Base-by-base conservation (phyloP, 1,140 invertebrate genomes). In the Leptinotarsa lineolata region DNA sequence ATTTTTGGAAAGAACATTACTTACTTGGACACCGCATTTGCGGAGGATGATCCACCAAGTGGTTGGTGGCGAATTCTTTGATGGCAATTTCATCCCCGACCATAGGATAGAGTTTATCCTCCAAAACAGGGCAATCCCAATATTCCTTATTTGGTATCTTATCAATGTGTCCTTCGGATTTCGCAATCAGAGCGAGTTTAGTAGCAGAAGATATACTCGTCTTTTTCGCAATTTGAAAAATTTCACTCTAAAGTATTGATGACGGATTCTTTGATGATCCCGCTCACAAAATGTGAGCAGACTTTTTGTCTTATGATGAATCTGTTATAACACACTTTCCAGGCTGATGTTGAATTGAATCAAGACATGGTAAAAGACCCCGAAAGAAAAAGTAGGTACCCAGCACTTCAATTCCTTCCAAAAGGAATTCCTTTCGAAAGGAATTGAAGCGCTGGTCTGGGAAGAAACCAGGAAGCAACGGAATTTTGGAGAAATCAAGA, bases 181-280 rank as follows among this genome's bases (percentile, higher is more conserved):
- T 95, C 4, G 95, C 93, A 75, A 99, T 95, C 16, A 97, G 87
- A 0, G 97, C 97, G 73, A 99, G 85, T 84, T 98, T 97, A 0
- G 97, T 97, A 1, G 97, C 97, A 1, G 96, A 98, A 13, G 96
- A 97, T 74, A 99, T 99, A 8, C 98, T 98, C 1, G 98, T 99
- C 85, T 98, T 98, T 73, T 96, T 92, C 0, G 98, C 97, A 72
- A 97, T 97, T 96, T 74, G 95, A 96, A 3, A 98, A 98, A 91
- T 99, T 98, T 84, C 99, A 97, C 18, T 99, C 95, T 13, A 99
- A 87, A 86, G 96, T 94, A 44, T 95, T 97, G 72, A 99, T 94
- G 18, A 91, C 89, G 54, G 89, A 87, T 76, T 86, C 85, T 79
- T 92, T 92, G 4, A 88, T 87, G 46, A n/a, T n/a, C n/a, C n/a